A percentile compares a stretch with the other conserved stretches of the same genome.
Evolutionary conservation across 1,140 invertebrate species (phyloP).

Genomic region (Yoshiicerus persimilis): DNA sequence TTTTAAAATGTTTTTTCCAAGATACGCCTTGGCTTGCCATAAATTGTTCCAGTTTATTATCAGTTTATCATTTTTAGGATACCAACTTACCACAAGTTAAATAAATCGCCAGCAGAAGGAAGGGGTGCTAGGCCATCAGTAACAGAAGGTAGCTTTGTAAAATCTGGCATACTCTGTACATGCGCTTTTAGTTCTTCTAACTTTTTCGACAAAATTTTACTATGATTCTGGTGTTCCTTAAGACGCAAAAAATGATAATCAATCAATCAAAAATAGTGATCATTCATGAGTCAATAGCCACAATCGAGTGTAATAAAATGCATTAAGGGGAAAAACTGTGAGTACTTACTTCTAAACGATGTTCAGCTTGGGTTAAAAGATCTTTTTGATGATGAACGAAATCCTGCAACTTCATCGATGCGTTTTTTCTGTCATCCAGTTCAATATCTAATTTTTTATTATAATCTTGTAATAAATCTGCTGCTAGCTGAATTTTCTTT

Average conservation of each 20-base stretch:
- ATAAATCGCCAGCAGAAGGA: slow-evolving; percentile 91
- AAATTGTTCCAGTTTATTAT: too few species aligned
- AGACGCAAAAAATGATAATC: slow-evolving; percentile 51
- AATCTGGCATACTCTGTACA: slow-evolving; percentile 87
- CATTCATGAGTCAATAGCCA: not conserved
- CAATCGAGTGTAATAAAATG: not conserved
- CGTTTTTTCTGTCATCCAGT: slow-evolving; percentile 80
- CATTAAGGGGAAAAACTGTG: not conserved
- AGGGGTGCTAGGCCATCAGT: slow-evolving; percentile 85
- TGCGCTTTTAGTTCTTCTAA: slow-evolving; percentile 82
- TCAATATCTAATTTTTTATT: slow-evolving; percentile 81
- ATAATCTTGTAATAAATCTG: slow-evolving; percentile 81
- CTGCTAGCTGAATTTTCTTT: slow-evolving; percentile 79
- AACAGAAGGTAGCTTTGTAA: slow-evolving; percentile 85
- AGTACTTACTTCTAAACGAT: slow-evolving; percentile 72
- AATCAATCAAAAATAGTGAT: too few species aligned
- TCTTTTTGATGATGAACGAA: slow-evolving; percentile 83
- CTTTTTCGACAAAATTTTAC: slow-evolving; percentile 41
- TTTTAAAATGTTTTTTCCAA: too few species aligned
- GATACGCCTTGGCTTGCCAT: too few species aligned
- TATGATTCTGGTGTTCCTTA: slow-evolving; percentile 69
- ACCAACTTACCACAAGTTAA: slow-evolving; percentile 57
- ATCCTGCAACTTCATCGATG: slow-evolving; percentile 81
- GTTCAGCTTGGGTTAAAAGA: slow-evolving; percentile 77
- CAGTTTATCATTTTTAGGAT: too few species aligned